Base-by-base conservation (phyloP, 2,888 invertebrate species). In the Drosophila subsilvestris region DNA sequence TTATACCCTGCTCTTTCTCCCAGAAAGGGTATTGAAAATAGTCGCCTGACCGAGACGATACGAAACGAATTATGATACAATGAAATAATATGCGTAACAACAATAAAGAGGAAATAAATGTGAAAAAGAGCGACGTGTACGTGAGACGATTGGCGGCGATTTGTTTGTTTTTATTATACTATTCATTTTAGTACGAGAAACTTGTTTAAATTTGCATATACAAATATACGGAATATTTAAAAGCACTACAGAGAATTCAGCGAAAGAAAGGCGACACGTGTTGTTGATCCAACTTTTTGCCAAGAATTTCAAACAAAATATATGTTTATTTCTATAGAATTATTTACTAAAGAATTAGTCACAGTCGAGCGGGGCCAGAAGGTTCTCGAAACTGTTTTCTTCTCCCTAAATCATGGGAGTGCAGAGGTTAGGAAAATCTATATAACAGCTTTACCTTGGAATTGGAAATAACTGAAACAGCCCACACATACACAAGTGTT, bases 111-210 rank as follows among this genome's bases (percentile, higher is more conserved):
- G 44, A 32, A 47, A 55, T 27, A 17, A 14, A 20, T 42, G 29
- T 14, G 17, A 32, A 27, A 54, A 57, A 51, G 25, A 42, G 27
- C 42, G 50, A 48, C 12, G 57, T 53, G 47, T 43, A 48, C 27
- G 50, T 45, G 18, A 10, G 63, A n/a, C 20, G 54, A 45, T 37
- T 53, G 10, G 7, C 9, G 44, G 10, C 45, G 14, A 54, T 44
- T 66, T 79, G 75, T 79, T 80, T 80, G 66, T 72, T 77, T 80
- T 79, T 53, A 65, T 80, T 63, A 78, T 49, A 45, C 66, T 65
- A 67, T 25, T 51, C 42, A 51, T 58, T 44, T 65, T 57, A 59
- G 51, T 49, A 25, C 29, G 49, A 44, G 43, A 37, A 66, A 65
- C 55, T 37, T 49, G 55, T 49, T 66, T 66, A 42, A 65, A 58